Percentiles rank a stretch among this genome's conserved stretches.
Evolutionary conservation across 1,140 invertebrate species (phyloP).

Genomic region (Drosophila dunni): DNA sequence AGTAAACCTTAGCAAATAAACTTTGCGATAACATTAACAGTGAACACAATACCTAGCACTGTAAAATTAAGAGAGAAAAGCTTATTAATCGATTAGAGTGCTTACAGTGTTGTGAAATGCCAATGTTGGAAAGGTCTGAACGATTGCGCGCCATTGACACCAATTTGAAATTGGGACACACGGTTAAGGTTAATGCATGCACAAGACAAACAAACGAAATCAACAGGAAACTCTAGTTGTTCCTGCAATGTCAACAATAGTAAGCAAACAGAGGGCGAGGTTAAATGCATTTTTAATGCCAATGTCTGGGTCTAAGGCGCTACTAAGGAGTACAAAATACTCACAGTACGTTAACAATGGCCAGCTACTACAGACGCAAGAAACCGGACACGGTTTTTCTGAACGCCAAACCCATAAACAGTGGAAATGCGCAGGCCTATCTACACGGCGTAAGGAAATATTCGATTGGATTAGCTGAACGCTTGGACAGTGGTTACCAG

Average conservation of each 20-base stretch:
- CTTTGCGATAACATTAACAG: background rate
- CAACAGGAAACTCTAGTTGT: conserved; percentile 76
- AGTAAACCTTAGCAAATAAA: background rate
- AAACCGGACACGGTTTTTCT: conserved; percentile 74
- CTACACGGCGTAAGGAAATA: conserved; percentile 73
- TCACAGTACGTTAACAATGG: conserved; percentile 65
- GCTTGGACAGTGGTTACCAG: conserved; percentile 66
- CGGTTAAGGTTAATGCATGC: conserved; percentile 78
- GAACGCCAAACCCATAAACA: conserved; percentile 77
- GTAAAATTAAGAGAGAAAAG: background rate
- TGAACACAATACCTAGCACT: background rate
- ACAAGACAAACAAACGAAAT: conserved; percentile 75
- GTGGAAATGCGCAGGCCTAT: conserved; percentile 71
- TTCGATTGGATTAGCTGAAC: conserved; percentile 74
- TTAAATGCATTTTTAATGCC: conserved; percentile 61
- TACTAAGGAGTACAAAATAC: conserved; percentile 33
- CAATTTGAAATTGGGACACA: conserved; percentile 69
- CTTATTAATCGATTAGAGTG: background rate
- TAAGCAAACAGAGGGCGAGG: conserved; percentile 54
- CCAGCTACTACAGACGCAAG: conserved; percentile 78
- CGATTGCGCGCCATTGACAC: conserved; percentile 56
- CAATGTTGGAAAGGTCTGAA: background rate
- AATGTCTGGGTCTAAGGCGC: conserved; percentile 50
- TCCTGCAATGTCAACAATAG: conserved; percentile 53
- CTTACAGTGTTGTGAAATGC: conserved; percentile 36